These are phyloP conservation scores for Thymallus thymallus DNA, from an alignment of 2,113 vertebrate genomes.

Conservation along the genomic window DNA sequence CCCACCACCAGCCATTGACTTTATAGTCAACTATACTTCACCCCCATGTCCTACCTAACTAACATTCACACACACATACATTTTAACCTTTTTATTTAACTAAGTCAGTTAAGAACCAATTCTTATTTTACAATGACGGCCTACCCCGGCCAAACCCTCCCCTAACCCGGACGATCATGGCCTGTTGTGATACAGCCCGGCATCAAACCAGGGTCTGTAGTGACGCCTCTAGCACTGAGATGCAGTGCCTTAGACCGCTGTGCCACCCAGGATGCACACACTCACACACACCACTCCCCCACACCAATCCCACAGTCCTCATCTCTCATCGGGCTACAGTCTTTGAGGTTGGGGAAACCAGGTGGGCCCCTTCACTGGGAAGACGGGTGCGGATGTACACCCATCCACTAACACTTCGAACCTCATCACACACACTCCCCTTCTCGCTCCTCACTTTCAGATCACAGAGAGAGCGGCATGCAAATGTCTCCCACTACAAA, in stretches of 20 bases:
- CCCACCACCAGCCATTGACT: not conserved
- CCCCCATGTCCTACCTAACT: not conserved
- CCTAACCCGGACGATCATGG: no score
- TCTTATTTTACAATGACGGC: no score
- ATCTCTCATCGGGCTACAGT: slow-evolving; percentile 33
- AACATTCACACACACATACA: not conserved
- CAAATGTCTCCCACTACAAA: slow-evolving; percentile 39
- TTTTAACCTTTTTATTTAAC: no score
- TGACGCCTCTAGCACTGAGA: no score
- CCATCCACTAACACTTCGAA: slow-evolving; percentile 28
- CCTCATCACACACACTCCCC: slow-evolving; percentile 16
- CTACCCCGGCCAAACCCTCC: no score
- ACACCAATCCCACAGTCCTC: not conserved
- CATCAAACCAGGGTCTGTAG: no score
- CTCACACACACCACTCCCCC: no score
- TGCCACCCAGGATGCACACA: no score
- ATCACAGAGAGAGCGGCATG: slow-evolving; percentile 36
- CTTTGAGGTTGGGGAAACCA: slow-evolving; percentile 13
- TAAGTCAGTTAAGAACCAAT: no score
- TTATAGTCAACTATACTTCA: not conserved
- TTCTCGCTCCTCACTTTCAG: slow-evolving; percentile 29
- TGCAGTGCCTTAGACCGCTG: no score
- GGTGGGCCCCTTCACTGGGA: slow-evolving; percentile 15
- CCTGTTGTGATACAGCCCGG: no score
- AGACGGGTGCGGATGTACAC: slow-evolving; percentile 21